phyloP scores from a whole-genome alignment of 1,140 invertebrate species.

The Atta cephalotes region DNA sequence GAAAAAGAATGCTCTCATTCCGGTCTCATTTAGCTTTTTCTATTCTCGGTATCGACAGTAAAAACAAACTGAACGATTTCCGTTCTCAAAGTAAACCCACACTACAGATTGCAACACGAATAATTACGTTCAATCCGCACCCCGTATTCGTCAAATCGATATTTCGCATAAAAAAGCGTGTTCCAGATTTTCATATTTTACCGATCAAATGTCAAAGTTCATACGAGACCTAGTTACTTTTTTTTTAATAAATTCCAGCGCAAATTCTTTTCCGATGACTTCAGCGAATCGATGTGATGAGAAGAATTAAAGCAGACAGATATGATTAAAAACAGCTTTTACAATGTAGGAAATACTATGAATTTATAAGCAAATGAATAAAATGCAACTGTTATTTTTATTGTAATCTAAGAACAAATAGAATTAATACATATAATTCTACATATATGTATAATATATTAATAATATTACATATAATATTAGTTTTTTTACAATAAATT shows the following conservation, averaged over 20 bases:
- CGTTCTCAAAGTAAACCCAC: conserved; percentile 13
- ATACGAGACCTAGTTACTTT: conserved; percentile 38
- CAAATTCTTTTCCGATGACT: conserved; percentile 8
- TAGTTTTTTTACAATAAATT: conserved; percentile 16
- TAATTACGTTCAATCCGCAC: conserved; percentile 45
- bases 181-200: conserved; percentile 56
- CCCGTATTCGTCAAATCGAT: conserved; percentile 39
- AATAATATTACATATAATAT: no score
- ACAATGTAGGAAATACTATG: neutral
- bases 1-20: conserved; percentile 14
- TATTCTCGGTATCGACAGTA: conserved; percentile 6
- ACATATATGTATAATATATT: no score
- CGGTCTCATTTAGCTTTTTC: conserved; percentile 5
- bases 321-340: conserved; percentile 16
- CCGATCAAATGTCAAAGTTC: conserved; percentile 38
- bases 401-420: neutral
- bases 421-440: no score
- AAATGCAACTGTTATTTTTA: neutral
- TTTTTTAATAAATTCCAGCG: conserved; percentile 36
- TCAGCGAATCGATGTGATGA: conserved; percentile 9
- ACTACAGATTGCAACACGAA: conserved; percentile 52
- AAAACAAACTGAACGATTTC: conserved; percentile 49
- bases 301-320: neutral
- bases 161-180: conserved; percentile 49
- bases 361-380: neutral